phyloP scores from a whole-genome alignment of 2,797 vertebrate genomes.

The Onychomys torridus region DNA sequence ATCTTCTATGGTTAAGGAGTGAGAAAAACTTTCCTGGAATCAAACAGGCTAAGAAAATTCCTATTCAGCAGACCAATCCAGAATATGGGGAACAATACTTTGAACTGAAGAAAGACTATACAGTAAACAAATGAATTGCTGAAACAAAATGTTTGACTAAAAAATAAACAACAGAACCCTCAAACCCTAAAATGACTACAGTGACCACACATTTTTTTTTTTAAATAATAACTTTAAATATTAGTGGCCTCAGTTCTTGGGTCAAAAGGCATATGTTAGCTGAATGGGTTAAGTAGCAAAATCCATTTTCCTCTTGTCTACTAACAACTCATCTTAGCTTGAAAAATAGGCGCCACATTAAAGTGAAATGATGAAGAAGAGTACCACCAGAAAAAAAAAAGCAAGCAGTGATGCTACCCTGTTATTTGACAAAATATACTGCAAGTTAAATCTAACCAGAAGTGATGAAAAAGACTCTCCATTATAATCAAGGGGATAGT shows the following conservation, averaged over 20 bases:
- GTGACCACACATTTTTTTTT: neutral
- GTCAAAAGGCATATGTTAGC: neutral
- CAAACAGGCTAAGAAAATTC: neutral
- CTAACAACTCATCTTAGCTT: neutral
- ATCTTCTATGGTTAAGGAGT: neutral
- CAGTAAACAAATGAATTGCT: neutral
- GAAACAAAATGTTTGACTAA: neutral
- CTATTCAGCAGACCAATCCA: neutral
- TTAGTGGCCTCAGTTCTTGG: neutral
- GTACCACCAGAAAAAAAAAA: neutral
- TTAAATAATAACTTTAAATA: neutral
- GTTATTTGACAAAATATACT: neutral
- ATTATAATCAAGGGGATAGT: neutral
- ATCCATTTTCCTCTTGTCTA: neutral
- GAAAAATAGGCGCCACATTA: neutral
- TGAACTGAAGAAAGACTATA: neutral
- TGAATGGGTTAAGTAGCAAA: neutral
- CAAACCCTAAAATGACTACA: neutral
- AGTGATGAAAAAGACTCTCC: neutral
- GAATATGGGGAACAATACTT: neutral
- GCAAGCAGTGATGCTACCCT: neutral
- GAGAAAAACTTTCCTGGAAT: neutral
- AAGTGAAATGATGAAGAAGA: neutral
- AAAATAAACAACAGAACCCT: neutral
- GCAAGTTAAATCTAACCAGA: neutral